Base-by-base conservation (phyloP, 2,113 vertebrate genomes). In the Cyprinodon brontotheroides region DNA sequence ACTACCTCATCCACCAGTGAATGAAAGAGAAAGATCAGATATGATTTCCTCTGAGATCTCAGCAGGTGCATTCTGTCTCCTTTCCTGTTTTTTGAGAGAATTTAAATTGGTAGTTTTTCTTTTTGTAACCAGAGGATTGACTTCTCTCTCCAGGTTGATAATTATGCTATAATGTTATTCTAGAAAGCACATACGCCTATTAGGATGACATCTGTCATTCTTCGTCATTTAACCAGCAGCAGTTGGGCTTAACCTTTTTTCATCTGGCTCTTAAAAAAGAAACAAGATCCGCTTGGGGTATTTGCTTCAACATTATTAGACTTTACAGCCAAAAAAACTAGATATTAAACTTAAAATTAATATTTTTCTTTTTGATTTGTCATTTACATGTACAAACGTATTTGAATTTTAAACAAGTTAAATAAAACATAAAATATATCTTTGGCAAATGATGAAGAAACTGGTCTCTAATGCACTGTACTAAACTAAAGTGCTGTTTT, bases 181-280 rank as follows among this genome's bases (percentile, higher is more conserved):
- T 77, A 74, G 75, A 40, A 84, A 70, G 80, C 41, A 22, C 72
- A 60, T 81, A 79, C 60, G 7, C 77, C 71, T 74, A 71, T 80
- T 82, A 74, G 65, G 74, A 74, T 20, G 77, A 67, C 90, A 86
- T 80, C 80, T 89, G 87, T 86, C 75, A 76, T 73, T 68, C 74
- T 15, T 53, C 75, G 63, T 65, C 61, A 83, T 86, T 81, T 70
- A 75, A 73, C 78, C 68, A 15, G 68, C 68, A 79, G 77, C 74
- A 75, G 48, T 76, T 73, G 29, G 53, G 68, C 66, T 80, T 61
- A 62, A 69, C 78, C 47, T 39, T 70, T 82, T 78, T 75, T 47
- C 61, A 50, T 45, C 10, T 69, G 67, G 39, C 29, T 74, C 43
- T 38, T 17, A 59, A 20, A 2, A 5, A 5, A 14, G 43, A 20